These are phyloP conservation scores for Melolontha melolontha DNA, from an alignment of 2,888 invertebrate genomes.

Conservation along the genomic window DNA sequence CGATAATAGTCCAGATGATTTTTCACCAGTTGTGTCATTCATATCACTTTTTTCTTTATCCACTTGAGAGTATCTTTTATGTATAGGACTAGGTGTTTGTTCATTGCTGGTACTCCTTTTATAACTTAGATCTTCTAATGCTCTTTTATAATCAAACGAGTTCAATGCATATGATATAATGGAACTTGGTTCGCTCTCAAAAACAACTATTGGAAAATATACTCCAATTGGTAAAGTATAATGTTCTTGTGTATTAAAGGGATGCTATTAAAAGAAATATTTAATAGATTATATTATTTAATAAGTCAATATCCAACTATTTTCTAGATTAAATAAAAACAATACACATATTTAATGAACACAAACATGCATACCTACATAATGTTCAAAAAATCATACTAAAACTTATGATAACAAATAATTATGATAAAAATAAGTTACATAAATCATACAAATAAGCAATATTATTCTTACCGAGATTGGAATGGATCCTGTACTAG, in stretches of 20 bases:
- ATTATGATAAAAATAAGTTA: too few species aligned
- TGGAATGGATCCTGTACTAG: slow-evolving; percentile 64
- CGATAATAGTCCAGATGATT: slow-evolving; percentile 60
- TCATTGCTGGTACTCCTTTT: slow-evolving; percentile 55
- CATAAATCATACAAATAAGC: too few species aligned
- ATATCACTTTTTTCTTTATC: slow-evolving; percentile 62
- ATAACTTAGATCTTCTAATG: slow-evolving; percentile 66
- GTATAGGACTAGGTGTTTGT: slow-evolving; percentile 66
- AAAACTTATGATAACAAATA: too few species aligned
- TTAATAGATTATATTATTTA: slow-evolving; percentile 58
- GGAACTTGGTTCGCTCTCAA: slow-evolving; percentile 85
- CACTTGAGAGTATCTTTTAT: slow-evolving; percentile 64
- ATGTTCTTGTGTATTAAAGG: slow-evolving; percentile 77
- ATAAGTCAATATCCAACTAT: slow-evolving; percentile 6
- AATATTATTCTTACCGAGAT: slow-evolving; percentile 59
- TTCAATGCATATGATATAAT: slow-evolving; percentile 87
- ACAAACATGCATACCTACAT: too few species aligned
- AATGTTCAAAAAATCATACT: too few species aligned
- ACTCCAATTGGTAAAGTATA: slow-evolving; percentile 73
- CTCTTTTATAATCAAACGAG: slow-evolving; percentile 76
- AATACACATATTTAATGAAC: too few species aligned
- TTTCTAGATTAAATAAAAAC: too few species aligned
- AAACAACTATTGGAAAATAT: slow-evolving; percentile 76
- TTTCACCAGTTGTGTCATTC: slow-evolving; percentile 54
- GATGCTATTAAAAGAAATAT: slow-evolving; percentile 68